A percentile compares a stretch with the other conserved stretches of the same genome.
Conservation (phyloP, 1,140 invertebrate species). For the Cotesia typhae region DNA sequence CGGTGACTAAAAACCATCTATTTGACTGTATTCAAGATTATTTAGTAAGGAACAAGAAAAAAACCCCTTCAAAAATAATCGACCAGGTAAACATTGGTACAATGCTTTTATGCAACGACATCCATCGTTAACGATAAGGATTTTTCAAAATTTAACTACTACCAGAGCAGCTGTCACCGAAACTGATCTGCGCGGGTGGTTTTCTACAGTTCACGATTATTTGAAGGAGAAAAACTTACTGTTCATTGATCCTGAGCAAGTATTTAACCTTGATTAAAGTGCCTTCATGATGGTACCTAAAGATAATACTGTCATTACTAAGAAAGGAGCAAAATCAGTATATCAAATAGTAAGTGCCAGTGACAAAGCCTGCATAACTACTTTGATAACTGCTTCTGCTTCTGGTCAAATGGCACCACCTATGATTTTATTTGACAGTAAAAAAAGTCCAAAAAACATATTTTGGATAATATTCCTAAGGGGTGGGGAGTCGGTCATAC, state of each 20-base stretch:
- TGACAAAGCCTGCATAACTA: constrained; percentile 51
- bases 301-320: constrained; percentile 46
- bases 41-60: constrained; percentile 43
- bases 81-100: constrained; percentile 50
- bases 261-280: constrained; percentile 57
- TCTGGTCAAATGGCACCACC: constrained; percentile 45
- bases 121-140: constrained; percentile 45
- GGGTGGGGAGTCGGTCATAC: too few relatives aligned
- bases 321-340: constrained; percentile 51
- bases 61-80: constrained; percentile 47
- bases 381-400: constrained; percentile 48
- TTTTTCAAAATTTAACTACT: constrained; percentile 45
- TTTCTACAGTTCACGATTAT: constrained; percentile 23
- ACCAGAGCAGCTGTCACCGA: constrained; percentile 41
- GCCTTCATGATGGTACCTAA: constrained; percentile 51
- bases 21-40: constrained; percentile 52
- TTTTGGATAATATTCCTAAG: constrained; percentile 26
- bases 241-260: constrained; percentile 40
- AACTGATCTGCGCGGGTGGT: constrained; percentile 35
- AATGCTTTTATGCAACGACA: constrained; percentile 45
- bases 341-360: constrained; percentile 48
- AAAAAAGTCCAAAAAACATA: constrained; percentile 41
- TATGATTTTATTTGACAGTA: constrained; percentile 47
- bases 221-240: constrained; percentile 40
- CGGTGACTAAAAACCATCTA: constrained; percentile 51